phyloP scores from a whole-genome alignment of 2,113 vertebrate species.

The Phoxinus phoxinus region DNA sequence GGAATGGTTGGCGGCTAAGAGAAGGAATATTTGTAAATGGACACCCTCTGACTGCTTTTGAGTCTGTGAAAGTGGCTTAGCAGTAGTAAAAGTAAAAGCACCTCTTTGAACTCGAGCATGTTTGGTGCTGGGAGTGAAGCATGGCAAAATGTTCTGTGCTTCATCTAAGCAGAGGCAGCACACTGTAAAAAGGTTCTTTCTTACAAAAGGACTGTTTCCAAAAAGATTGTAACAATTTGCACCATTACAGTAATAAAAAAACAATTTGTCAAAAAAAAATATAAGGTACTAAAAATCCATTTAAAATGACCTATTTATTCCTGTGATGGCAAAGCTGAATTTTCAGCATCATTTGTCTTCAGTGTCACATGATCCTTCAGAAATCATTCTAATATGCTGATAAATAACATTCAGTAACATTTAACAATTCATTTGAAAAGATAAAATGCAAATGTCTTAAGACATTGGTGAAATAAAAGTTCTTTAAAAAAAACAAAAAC shows the following conservation, averaged over 20 bases:
- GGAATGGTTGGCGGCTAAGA: conserved; percentile 36
- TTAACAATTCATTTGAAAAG: background rate
- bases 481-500: background rate
- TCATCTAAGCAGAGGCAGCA: conserved; percentile 22
- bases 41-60: conserved; percentile 47
- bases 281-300: background rate
- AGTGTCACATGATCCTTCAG: no score
- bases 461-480: background rate
- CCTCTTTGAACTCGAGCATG: conserved; percentile 53
- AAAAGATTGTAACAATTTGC: background rate
- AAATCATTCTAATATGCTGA: no score
- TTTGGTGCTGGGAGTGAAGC: conserved; percentile 35
- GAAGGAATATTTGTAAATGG: conserved; percentile 45
- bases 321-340: no score
- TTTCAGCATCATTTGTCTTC: no score
- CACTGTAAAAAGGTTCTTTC: conserved; percentile 17
- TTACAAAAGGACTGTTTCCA: background rate
- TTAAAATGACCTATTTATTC: background rate
- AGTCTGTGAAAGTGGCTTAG: conserved; percentile 57
- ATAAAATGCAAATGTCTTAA: background rate
- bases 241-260: background rate
- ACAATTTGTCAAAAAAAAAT: background rate
- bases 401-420: no score
- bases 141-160: conserved; percentile 40
- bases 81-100: conserved; percentile 47